Conservation (phyloP, 2,797 vertebrate species). For the Acrossocheilus fasciatus region DNA sequence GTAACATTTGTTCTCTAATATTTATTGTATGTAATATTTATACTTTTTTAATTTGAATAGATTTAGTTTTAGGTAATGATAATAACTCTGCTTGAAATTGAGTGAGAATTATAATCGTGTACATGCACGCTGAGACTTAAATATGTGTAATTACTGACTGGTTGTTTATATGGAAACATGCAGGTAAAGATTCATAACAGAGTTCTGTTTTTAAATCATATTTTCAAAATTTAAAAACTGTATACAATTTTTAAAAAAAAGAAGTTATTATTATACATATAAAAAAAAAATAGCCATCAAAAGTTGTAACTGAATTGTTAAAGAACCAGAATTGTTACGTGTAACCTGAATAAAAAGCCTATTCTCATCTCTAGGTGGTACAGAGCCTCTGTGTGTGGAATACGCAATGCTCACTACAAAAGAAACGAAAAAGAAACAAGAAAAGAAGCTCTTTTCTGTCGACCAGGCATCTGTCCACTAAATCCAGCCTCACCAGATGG, state of each 20-base stretch:
- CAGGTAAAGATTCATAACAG: neutral
- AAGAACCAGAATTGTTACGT: neutral
- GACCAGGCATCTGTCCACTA: constrained; percentile 16
- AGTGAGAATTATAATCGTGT: too few species aligned
- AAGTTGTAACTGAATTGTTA: neutral
- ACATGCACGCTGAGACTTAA: too few species aligned
- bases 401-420: neutral
- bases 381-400: neutral
- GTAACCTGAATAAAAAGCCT: neutral
- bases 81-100: too few species aligned
- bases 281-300: neutral
- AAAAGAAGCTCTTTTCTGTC: constrained; percentile 28
- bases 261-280: too few species aligned
- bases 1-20: too few species aligned
- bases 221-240: neutral
- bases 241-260: too few species aligned
- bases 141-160: too few species aligned
- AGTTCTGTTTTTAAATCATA: neutral
- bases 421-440: constrained; percentile 21
- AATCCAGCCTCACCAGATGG: constrained; percentile 13
- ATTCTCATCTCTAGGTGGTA: neutral
- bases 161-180: too few species aligned
- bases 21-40: too few species aligned
- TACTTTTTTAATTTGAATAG: too few species aligned
- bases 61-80: too few species aligned